Base-by-base conservation (phyloP, 1,140 invertebrate species). In the Trachymyrmex cornetzi region DNA sequence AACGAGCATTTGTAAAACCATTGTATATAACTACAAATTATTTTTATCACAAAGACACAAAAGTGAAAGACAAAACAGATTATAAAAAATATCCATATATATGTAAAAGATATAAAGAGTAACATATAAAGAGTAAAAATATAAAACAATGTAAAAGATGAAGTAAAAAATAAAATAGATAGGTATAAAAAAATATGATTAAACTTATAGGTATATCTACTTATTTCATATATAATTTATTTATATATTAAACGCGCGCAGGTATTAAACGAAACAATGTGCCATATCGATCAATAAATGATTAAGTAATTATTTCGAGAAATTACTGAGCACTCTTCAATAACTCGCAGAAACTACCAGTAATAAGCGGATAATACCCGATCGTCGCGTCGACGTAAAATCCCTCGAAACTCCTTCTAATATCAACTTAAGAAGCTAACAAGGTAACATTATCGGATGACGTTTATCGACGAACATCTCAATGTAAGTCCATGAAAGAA, bases 401-500 rank as follows among this genome's bases (percentile, higher is more conserved):
- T 74, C 14, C 11, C 2, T 74, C 24, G 38, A 59, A 82, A 12
- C 1, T 72, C 11, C 12, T 44, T 11, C n/a, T 74, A 75, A 84
- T 75, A 84, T 27, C 38, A 44, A 74, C 0, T 59, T 59, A 14
- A 1, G 7, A 48, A n/a, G n/a, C 24, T 50, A 74, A 82, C 22
- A 38, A 61, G 44, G 14, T 74, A 75, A 84, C 38, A 3, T 84
- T 84, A 82, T 82, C 79, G 24, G 38, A 22, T 38, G 61, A 81
- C 34, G 79, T 74, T 12, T 77, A 34, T 61, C 75, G 48, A 71
- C 38, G 67, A 74, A 44, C 84, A 72, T 87, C 89, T 90, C 85
- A 74, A 90, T 44, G 69, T 90, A 84, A 89, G 85, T 77, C 50
- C 71, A 30, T 59, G n/a, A 59, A 80, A 69, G 75, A 53, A 85